These are phyloP conservation scores for Leptopilina syphax DNA, from an alignment of 2,888 invertebrate species.

Conservation along the genomic window DNA sequence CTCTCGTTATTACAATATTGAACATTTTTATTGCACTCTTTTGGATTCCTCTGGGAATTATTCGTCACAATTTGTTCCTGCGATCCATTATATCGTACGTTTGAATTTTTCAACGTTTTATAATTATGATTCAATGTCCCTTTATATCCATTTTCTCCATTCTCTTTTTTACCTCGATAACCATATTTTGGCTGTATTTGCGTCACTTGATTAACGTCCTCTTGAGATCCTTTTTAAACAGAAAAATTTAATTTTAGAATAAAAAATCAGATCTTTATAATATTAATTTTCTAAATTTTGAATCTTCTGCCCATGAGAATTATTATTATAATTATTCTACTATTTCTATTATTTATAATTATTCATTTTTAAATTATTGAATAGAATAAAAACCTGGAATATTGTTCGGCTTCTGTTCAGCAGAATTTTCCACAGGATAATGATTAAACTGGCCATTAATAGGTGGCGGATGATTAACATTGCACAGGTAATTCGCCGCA, in stretches of 20 bases:
- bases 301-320: not conserved
- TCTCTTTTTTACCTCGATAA: conserved; percentile 46
- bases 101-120: conserved; percentile 44
- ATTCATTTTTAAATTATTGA: not conserved
- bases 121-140: conserved; percentile 45
- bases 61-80: conserved; percentile 42
- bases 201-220: conserved; percentile 46
- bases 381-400: not conserved
- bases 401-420: not conserved
- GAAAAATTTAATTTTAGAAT: not conserved
- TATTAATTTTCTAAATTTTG: not conserved
- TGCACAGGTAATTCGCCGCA: conserved; percentile 2
- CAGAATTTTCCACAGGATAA: conserved; percentile 1
- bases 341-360: not conserved
- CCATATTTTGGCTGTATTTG: conserved; percentile 46
- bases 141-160: conserved; percentile 45
- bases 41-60: conserved; percentile 45
- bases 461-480: conserved; percentile 10
- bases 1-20: conserved; percentile 39
- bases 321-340: not conserved
- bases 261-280: no score
- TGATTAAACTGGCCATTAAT: not conserved
- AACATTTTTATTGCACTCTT: conserved; percentile 46
- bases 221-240: conserved; percentile 43
- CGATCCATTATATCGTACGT: conserved; percentile 34